Percentiles rank a stretch among this genome's conserved stretches.
Conservation (phyloP, 2,113 vertebrate species). For the Equus przewalskii region DNA sequence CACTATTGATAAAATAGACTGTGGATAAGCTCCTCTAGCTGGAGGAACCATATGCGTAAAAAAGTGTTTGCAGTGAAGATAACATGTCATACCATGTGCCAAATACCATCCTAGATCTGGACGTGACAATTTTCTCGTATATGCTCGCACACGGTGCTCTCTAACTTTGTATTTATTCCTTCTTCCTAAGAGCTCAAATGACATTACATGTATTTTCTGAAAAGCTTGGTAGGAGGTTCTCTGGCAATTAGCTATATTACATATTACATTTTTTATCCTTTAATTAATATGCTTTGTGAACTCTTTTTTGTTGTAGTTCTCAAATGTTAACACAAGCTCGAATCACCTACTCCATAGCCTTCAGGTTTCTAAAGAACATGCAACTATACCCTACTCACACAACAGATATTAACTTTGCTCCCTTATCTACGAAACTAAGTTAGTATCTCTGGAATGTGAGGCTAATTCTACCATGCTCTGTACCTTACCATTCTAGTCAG, state of each 20-base stretch:
- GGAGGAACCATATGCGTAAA: constrained; percentile 81
- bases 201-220: constrained; percentile 69
- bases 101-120: constrained; percentile 80
- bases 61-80: constrained; percentile 74
- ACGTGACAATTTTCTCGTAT: constrained; percentile 83
- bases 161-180: constrained; percentile 71
- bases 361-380: not conserved
- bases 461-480: not conserved
- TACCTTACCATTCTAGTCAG: not conserved
- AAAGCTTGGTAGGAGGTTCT: constrained; percentile 44
- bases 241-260: constrained; percentile 67
- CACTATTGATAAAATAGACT: constrained; percentile 81
- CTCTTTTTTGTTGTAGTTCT: constrained; percentile 11
- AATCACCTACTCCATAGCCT: not conserved
- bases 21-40: constrained; percentile 65
- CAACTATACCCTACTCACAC: not conserved
- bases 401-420: constrained; percentile 1
- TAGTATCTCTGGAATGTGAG: constrained; percentile 4
- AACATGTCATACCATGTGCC: constrained; percentile 84
- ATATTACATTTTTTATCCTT: constrained; percentile 45
- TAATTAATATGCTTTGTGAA: constrained; percentile 26
- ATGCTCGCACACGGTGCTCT: constrained; percentile 74
- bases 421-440: constrained; percentile 28
- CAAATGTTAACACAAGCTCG: not conserved
- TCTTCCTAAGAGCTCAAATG: constrained; percentile 69